These are phyloP conservation scores for Onychomys leucogaster DNA, from an alignment of 2,797 vertebrate genomes.

Conservation along the genomic window DNA sequence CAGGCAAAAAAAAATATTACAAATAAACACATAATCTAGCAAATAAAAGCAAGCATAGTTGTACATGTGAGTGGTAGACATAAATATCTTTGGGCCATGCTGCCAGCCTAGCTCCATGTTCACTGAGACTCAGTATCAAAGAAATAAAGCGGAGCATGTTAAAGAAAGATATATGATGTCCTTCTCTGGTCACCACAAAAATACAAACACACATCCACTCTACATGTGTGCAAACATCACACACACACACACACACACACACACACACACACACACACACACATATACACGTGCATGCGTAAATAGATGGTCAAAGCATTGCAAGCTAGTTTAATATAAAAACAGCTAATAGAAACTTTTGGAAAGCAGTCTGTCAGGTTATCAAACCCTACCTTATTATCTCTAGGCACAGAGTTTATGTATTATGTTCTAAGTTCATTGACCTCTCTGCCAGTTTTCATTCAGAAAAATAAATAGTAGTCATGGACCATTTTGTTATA, in stretches of 20 bases:
- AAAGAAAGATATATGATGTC: background rate
- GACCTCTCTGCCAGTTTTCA: background rate
- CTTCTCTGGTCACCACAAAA: background rate
- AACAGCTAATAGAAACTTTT: background rate
- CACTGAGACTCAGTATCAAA: background rate
- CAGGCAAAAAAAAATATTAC: background rate
- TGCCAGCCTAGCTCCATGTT: background rate
- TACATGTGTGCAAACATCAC: background rate
- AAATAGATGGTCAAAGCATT: background rate
- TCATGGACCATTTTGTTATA: background rate
- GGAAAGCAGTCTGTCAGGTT: background rate
- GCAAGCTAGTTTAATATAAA: background rate
- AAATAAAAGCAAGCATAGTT: too few species aligned
- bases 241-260: background rate
- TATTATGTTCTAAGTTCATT: background rate
- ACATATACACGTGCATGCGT: background rate
- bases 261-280: too few species aligned
- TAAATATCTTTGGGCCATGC: background rate
- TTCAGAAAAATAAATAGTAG: background rate
- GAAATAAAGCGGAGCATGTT: background rate
- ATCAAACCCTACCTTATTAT: background rate
- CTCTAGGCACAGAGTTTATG: background rate
- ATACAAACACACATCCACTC: background rate
- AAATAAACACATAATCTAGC: background rate
- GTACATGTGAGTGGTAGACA: background rate